phyloP scores from a whole-genome alignment of 2,888 invertebrate genomes.

The Trachelus tabidus region DNA sequence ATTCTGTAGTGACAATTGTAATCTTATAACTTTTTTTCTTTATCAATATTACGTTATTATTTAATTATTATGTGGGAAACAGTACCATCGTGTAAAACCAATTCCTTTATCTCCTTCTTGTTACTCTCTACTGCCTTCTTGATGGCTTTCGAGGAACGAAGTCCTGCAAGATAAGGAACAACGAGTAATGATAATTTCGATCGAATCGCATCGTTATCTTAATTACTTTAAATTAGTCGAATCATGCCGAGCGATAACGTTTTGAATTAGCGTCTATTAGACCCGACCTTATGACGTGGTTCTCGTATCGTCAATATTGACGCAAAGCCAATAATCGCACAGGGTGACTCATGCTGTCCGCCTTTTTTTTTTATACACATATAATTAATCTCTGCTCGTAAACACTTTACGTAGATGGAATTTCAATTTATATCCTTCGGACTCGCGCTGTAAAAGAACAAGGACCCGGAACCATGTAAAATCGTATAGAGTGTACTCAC shows the following conservation, averaged over 20 bases:
- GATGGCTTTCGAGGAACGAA: slow-evolving; percentile 10
- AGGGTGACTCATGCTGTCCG: neutral
- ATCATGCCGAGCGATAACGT: neutral
- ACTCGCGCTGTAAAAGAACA: neutral
- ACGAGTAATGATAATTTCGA: neutral
- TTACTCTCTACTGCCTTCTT: neutral
- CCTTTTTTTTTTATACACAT: neutral
- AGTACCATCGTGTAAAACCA: neutral
- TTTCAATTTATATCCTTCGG: neutral
- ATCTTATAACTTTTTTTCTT: neutral
- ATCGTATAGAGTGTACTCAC: neutral
- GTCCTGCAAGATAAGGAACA: slow-evolving; percentile 1
- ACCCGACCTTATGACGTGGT: neutral
- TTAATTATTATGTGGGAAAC: neutral
- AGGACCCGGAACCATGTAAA: neutral
- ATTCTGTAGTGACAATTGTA: neutral
- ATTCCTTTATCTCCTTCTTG: neutral
- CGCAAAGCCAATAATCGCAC: neutral
- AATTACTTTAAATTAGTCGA: neutral
- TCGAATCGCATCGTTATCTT: neutral
- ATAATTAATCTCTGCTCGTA: neutral
- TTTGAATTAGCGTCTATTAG: neutral
- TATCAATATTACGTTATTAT: neutral
- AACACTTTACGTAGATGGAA: neutral
- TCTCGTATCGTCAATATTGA: neutral